phyloP scores from a whole-genome alignment of 2,797 vertebrate species.

The Microtus californicus region DNA sequence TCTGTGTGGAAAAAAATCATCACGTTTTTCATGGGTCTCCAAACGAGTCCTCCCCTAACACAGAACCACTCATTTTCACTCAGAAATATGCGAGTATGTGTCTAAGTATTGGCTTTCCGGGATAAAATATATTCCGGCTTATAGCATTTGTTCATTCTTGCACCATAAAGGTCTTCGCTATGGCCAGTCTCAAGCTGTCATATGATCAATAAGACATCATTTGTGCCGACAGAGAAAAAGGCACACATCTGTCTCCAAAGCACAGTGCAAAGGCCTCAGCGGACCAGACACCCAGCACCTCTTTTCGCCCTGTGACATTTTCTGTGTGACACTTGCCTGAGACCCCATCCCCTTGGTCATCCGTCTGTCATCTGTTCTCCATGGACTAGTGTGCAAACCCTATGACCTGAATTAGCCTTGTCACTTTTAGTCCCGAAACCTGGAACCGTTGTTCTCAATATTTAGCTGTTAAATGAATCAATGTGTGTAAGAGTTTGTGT shows the following conservation, averaged over 20 bases:
- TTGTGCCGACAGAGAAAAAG: neutral
- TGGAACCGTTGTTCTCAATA: neutral
- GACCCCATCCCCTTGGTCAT: neutral
- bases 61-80: neutral
- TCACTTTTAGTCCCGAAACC: neutral
- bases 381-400: neutral
- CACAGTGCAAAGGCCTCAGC: neutral
- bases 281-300: neutral
- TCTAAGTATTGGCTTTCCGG: neutral
- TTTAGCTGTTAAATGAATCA: neutral
- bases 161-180: too few relatives aligned
- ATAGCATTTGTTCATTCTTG: neutral
- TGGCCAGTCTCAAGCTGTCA: neutral
- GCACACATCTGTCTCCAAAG: neutral
- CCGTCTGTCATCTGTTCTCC: neutral
- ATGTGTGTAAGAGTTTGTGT: too few relatives aligned
- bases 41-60: neutral
- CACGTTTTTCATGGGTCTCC: neutral
- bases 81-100: neutral
- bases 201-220: too few relatives aligned
- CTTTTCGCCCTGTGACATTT: neutral
- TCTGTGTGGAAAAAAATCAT: neutral
- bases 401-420: neutral
- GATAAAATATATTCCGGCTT: neutral
- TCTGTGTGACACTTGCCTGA: neutral